These are phyloP conservation scores for Oedothorax gibbosus DNA, from an alignment of 1,140 invertebrate genomes.

Conservation along the genomic window DNA sequence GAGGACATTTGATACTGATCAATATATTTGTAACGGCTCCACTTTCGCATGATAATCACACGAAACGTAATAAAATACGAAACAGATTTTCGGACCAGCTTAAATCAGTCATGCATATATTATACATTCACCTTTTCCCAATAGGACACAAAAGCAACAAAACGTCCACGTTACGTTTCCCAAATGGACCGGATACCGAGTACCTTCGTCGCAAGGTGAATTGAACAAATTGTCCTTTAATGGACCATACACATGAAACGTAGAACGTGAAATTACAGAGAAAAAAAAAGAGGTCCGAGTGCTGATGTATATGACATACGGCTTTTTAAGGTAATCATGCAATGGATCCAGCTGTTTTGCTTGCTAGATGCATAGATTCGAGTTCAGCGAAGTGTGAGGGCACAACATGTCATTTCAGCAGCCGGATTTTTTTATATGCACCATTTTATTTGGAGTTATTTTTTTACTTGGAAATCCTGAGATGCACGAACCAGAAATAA, in stretches of 20 bases:
- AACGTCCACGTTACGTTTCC: background rate
- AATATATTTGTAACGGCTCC: too few relatives aligned
- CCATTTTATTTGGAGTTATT: too few relatives aligned
- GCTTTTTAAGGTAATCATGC: slow-evolving; percentile 36
- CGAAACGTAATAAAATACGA: too few relatives aligned
- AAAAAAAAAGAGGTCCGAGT: background rate
- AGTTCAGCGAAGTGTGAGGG: slow-evolving; percentile 1
- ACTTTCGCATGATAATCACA: too few relatives aligned
- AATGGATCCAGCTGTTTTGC: slow-evolving; percentile 28
- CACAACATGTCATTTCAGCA: slow-evolving; percentile 5
- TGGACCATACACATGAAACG: slow-evolving; percentile 42
- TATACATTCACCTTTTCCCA: too few relatives aligned
- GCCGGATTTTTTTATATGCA: background rate
- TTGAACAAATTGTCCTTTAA: slow-evolving; percentile 53
- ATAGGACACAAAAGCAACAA: background rate
- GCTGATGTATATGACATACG: slow-evolving; percentile 23
- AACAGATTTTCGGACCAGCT: too few relatives aligned
- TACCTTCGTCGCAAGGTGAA: slow-evolving; percentile 1
- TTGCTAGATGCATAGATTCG: background rate
- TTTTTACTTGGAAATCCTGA: too few relatives aligned
- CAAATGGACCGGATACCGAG: slow-evolving; percentile 38
- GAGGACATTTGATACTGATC: too few relatives aligned
- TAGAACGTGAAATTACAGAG: slow-evolving; percentile 17
- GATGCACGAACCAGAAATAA: too few relatives aligned
- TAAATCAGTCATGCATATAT: too few relatives aligned